Base-by-base conservation (phyloP, 2,113 vertebrate species). In the Actenoides hombroni region DNA sequence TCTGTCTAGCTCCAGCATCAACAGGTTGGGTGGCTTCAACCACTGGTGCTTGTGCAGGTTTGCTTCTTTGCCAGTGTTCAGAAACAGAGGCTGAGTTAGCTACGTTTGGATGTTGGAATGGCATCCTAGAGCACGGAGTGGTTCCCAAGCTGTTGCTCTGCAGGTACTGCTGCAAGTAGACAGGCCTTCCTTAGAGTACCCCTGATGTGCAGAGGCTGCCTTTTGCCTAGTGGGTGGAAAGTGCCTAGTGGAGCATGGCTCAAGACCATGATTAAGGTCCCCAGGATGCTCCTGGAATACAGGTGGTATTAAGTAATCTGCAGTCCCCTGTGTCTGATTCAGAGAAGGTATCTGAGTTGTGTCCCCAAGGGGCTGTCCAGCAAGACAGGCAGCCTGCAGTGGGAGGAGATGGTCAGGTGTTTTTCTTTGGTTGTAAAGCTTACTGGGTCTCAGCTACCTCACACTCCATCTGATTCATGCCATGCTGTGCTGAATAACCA, bases 401-500 rank as follows among this genome's bases (percentile, higher is more conserved):
- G 56, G 4, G 33, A 64, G 48, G 64, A 81, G 48, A 35, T 64
- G 44, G 33, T 69, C 53, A 44, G 37, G 49, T 18, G 13, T 6
- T 68, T 88, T 40, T 60, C 39, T 49, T 40, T 3, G 4, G n/a
- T n/a, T 87, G 35, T 74, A 40, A 49, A 3, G 44, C 39, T 68
- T 39, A 64, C 40, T 0, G 1, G 49, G 13, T 67, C 56, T 86
- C 49, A 7, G 46, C 59, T 70, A 7, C 64, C 39, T 37, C 14
- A 8, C 0, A 0, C 13, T 48, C 42, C 11, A 33, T 29, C 25
- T 3, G 0, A 13, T 39, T 56, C 5, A 1, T 57, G 49, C 40
- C 42, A 17, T 53, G 56, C 68, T 60, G 42, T 83, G 83, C 57
- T 82, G 83, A 64, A 29, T 9, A 65, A 60, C 56, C 15, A 2